Evolutionary conservation across 2,888 invertebrate genomes (phyloP).

Genomic region (Alloscopus bannaensis): DNA sequence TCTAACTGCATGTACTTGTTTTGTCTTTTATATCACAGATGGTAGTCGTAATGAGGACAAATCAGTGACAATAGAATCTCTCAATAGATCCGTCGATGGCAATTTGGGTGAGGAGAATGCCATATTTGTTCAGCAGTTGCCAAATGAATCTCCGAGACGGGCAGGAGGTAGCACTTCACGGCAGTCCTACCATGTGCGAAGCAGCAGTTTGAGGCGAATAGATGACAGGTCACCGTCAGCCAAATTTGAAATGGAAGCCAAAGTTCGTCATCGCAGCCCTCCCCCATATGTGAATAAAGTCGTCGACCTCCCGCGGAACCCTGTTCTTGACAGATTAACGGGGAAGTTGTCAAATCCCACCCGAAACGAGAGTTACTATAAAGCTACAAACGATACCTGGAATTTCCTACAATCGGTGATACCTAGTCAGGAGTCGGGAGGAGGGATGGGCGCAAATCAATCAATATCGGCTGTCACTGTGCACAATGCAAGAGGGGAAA

Average conservation of each 20-base stretch:
- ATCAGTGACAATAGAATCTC: conserved; percentile 53
- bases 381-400: conserved; percentile 79
- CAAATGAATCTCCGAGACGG: conserved; percentile 44
- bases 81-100: conserved; percentile 36
- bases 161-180: conserved; percentile 20
- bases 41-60: conserved; percentile 62
- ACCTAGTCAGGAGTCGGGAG: conserved; percentile 55
- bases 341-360: conserved; percentile 80
- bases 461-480: conserved; percentile 49
- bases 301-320: conserved; percentile 79
- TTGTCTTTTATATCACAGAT: conserved; percentile 46
- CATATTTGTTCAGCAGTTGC: conserved; percentile 57
- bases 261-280: conserved; percentile 63
- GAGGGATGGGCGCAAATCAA: conserved; percentile 73
- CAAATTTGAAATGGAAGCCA: conserved; percentile 48
- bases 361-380: conserved; percentile 94
- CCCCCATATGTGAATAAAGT: conserved; percentile 57
- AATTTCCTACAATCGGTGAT: conserved; percentile 74
- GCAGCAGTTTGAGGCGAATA: conserved; percentile 66
- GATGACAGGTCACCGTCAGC: conserved; percentile 50
- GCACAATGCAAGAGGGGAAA: conserved; percentile 75
- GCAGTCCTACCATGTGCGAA: conserved; percentile 55
- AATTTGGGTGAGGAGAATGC: conserved; percentile 42
- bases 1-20: no score
- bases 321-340: conserved; percentile 91